These are phyloP conservation scores for Drosophila kambysellisi DNA, from an alignment of 2,888 invertebrate species.

Conservation along the genomic window DNA sequence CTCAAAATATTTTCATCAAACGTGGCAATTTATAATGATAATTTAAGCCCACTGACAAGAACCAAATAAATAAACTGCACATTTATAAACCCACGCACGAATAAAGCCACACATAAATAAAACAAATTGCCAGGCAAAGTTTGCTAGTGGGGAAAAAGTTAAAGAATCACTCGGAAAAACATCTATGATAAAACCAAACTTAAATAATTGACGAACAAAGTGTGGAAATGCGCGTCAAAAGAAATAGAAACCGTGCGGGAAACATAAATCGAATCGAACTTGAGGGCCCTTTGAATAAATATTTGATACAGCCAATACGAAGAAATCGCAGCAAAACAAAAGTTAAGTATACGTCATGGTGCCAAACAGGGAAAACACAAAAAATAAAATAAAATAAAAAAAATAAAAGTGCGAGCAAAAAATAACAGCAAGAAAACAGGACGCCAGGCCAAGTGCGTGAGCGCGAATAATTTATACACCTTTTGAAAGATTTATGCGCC, in stretches of 20 bases:
- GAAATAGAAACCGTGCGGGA: slow-evolving; percentile 59
- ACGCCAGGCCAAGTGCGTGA: slow-evolving; percentile 62
- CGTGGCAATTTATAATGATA: slow-evolving; percentile 30
- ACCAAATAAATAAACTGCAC: slow-evolving; percentile 37
- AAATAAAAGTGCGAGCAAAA: slow-evolving; percentile 35
- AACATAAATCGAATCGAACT: slow-evolving; percentile 73
- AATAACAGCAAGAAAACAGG: slow-evolving; percentile 23
- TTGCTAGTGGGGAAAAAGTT: slow-evolving; percentile 2
- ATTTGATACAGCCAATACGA: slow-evolving; percentile 64
- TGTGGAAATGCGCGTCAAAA: slow-evolving; percentile 62
- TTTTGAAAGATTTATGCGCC: slow-evolving; percentile 76
- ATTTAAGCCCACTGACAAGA: slow-evolving; percentile 23
- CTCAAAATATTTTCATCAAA: slow-evolving; percentile 24
- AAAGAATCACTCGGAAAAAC: slow-evolving; percentile 5
- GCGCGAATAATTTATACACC: slow-evolving; percentile 76
- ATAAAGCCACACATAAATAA: slow-evolving; percentile 33
- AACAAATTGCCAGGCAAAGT: slow-evolving; percentile 6
- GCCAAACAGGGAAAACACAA: slow-evolving; percentile 33
- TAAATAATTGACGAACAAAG: slow-evolving; percentile 70
- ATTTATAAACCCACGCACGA: slow-evolving; percentile 38
- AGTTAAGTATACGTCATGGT: slow-evolving; percentile 66
- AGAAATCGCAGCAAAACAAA: slow-evolving; percentile 49
- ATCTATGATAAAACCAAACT: slow-evolving; percentile 31
- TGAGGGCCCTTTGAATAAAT: slow-evolving; percentile 73
- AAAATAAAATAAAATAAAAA: slow-evolving; percentile 11